Conservation (phyloP, 2,113 vertebrate genomes). For the Drymodes brunneopygia region DNA sequence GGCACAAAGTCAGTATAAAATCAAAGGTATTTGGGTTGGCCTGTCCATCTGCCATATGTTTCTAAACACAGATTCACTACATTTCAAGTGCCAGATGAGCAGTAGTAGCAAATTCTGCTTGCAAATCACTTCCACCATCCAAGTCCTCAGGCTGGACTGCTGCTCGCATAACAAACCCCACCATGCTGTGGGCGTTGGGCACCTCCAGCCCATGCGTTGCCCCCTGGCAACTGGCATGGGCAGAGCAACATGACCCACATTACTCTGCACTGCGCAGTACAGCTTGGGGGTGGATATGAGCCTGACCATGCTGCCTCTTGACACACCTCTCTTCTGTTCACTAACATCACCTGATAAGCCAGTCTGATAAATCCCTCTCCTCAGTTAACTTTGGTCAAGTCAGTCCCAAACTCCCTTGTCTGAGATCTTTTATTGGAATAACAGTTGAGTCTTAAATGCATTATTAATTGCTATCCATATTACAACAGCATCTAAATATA, state of each 20-base stretch:
- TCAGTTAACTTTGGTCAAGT: background rate
- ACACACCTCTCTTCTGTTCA: background rate
- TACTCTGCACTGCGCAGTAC: background rate
- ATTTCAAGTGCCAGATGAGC: background rate
- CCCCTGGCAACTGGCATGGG: accelerated
- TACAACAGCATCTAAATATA: constrained; percentile 4
- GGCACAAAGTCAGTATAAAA: background rate
- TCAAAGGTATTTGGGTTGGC: background rate
- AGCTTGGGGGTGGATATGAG: background rate
- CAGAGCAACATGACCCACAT: accelerated
- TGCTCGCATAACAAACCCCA: background rate
- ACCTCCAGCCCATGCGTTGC: background rate
- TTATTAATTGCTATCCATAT: background rate
- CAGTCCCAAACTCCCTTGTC: background rate
- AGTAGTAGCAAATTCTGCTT: background rate
- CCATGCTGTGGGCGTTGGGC: accelerated
- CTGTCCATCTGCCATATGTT: background rate
- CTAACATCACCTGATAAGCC: background rate
- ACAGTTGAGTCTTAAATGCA: background rate
- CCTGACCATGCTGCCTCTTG: background rate
- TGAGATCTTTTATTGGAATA: background rate
- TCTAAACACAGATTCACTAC: background rate
- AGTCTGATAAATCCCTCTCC: background rate
- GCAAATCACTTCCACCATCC: accelerated
- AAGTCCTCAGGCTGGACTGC: background rate